Evolutionary conservation across 2,797 vertebrate species (phyloP).

Genomic region (Melanotaenia boesemani): DNA sequence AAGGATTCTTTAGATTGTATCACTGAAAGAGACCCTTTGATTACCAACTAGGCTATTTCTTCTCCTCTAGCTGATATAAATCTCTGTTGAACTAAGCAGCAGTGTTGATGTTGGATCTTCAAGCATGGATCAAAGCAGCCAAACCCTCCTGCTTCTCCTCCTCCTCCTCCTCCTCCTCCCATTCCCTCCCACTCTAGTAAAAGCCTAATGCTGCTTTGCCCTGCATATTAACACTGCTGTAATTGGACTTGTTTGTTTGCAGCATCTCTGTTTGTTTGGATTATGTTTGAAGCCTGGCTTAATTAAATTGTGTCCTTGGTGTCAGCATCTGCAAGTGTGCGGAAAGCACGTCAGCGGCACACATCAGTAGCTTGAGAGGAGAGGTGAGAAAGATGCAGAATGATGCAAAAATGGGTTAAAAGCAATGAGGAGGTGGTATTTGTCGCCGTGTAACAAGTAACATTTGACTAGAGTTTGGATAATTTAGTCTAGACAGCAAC

Average conservation of each 20-base stretch:
- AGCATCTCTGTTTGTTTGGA: conserved; percentile 72
- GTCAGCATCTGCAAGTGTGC: conserved; percentile 54
- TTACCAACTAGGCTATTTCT: conserved; percentile 35
- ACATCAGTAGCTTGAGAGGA: conserved; percentile 1
- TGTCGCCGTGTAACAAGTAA: background rate
- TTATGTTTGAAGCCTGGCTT: conserved; percentile 72
- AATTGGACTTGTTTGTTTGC: conserved; percentile 77
- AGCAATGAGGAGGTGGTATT: background rate
- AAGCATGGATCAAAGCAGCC: conserved; percentile 65
- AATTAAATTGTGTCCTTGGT: conserved; percentile 71
- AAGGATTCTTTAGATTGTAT: conserved; percentile 34
- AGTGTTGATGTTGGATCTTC: conserved; percentile 46
- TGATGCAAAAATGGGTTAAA: background rate
- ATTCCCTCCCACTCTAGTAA: conserved; percentile 39
- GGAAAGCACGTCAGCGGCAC: conserved; percentile 16
- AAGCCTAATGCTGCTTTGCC: conserved; percentile 58
- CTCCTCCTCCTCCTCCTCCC: conserved; percentile 22
- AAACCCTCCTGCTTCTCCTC: conserved; percentile 24
- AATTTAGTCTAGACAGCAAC: background rate
- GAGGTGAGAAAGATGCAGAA: conserved; percentile 13
- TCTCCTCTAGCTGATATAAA: conserved; percentile 38
- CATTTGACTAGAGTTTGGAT: background rate
- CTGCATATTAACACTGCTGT: conserved; percentile 72
- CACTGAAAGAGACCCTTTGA: conserved; percentile 42
- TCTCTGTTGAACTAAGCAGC: conserved; percentile 40